Conservation (phyloP, 1,140 invertebrate species). For the Aethina tumida region DNA sequence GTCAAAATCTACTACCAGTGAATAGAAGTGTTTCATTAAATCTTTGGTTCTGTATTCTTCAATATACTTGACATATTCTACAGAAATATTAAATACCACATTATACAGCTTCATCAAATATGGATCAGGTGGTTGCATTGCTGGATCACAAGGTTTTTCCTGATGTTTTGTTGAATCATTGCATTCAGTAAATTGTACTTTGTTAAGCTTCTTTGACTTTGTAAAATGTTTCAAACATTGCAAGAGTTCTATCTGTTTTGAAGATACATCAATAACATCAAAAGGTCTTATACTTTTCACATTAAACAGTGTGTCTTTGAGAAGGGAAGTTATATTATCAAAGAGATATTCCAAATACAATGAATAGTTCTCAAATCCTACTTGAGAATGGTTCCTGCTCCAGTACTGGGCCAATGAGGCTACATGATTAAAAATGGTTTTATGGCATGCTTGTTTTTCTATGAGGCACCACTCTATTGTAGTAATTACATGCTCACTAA, state of each 20-base stretch:
- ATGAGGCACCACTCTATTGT: conserved; percentile 38
- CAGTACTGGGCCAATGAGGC: conserved; percentile 44
- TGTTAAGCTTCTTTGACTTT: conserved; percentile 28
- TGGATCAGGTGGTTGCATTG: conserved; percentile 4
- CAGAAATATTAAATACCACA: conserved; percentile 41
- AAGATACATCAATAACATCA: conserved; percentile 21
- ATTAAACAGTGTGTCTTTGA: conserved; percentile 32
- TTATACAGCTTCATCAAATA: conserved; percentile 37
- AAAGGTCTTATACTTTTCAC: conserved; percentile 11
- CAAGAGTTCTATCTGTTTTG: conserved; percentile 31
- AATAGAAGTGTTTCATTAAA: conserved; percentile 35
- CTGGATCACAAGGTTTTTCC: background rate
- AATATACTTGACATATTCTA: conserved; percentile 40
- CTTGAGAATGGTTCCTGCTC: conserved; percentile 38
- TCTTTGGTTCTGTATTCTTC: conserved; percentile 30
- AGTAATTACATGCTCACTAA: conserved; percentile 39
- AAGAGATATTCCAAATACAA: conserved; percentile 44
- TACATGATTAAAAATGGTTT: conserved; percentile 41
- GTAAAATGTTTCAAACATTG: conserved; percentile 26
- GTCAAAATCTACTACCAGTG: conserved; percentile 38
- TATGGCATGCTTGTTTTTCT: conserved; percentile 32
- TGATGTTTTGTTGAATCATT: conserved; percentile 9
- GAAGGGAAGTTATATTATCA: conserved; percentile 37
- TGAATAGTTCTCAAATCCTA: conserved; percentile 32
- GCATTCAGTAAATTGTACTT: conserved; percentile 29